phyloP scores from a whole-genome alignment of 1,140 invertebrate genomes.

The Drosophila lini region DNA sequence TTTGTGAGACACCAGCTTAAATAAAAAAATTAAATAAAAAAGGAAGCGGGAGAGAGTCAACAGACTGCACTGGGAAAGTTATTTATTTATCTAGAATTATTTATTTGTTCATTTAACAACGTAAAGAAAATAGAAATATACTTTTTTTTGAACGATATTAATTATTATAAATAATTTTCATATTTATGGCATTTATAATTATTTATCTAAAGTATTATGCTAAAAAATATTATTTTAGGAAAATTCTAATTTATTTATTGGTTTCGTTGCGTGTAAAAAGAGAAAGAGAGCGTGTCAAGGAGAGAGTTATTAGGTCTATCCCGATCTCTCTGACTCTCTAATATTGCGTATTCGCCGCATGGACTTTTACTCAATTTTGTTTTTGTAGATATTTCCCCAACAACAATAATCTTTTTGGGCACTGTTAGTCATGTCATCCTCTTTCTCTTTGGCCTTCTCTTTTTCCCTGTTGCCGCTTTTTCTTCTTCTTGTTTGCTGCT shows the following conservation, averaged over 20 bases:
- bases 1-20: neutral
- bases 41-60: neutral
- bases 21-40: neutral
- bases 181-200: neutral
- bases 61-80: neutral
- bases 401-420: slow-evolving; percentile 19
- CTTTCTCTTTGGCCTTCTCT: slow-evolving; percentile 21
- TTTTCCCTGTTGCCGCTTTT: neutral
- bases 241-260: neutral
- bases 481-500: slow-evolving; percentile 24
- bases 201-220: neutral
- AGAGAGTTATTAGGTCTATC: neutral
- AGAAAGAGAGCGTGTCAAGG: neutral
- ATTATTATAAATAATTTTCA: too few species aligned
- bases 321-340: neutral
- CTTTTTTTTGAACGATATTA: too few species aligned
- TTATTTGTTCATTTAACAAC: neutral
- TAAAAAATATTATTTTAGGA: neutral
- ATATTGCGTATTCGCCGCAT: slow-evolving; percentile 56
- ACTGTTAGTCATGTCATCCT: slow-evolving; percentile 61
- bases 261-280: slow-evolving; percentile 3
- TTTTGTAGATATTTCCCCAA: slow-evolving; percentile 19
- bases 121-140: too few species aligned
- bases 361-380: slow-evolving; percentile 50
- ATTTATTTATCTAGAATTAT: neutral